These are phyloP conservation scores for Mythimna lalbum DNA, from an alignment of 2,888 invertebrate species.

Conservation along the genomic window DNA sequence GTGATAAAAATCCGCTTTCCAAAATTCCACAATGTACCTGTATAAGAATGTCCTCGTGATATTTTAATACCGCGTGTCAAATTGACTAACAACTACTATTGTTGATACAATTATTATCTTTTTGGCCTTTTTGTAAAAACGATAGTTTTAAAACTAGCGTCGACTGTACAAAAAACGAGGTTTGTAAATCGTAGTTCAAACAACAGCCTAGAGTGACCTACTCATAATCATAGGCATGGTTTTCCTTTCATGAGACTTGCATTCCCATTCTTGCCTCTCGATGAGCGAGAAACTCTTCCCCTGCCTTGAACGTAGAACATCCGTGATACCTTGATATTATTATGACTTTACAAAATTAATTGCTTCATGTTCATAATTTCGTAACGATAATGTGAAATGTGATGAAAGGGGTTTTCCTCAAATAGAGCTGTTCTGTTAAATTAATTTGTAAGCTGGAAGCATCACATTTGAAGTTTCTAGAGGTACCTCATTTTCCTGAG, in stretches of 20 bases:
- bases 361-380: conserved; percentile 35
- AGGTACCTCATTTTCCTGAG: conserved; percentile 21
- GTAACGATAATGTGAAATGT: conserved; percentile 33
- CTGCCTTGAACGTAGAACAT: conserved; percentile 12
- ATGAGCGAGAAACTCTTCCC: not conserved
- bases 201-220: not conserved
- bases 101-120: too few species aligned
- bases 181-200: not conserved
- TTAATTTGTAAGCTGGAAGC: conserved; percentile 37
- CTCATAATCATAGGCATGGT: not conserved
- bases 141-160: not conserved
- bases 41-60: too few species aligned
- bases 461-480: conserved; percentile 35
- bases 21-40: too few species aligned
- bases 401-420: conserved; percentile 19
- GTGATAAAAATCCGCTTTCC: too few species aligned
- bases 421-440: conserved; percentile 36
- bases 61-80: too few species aligned
- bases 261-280: not conserved
- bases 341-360: conserved; percentile 44
- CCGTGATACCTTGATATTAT: conserved; percentile 27
- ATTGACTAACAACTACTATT: too few species aligned
- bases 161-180: not conserved
- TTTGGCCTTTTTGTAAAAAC: too few species aligned
- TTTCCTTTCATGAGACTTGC: not conserved